Evolutionary conservation across 2,888 invertebrate genomes (phyloP).

Genomic region (Lottia gigantea): DNA sequence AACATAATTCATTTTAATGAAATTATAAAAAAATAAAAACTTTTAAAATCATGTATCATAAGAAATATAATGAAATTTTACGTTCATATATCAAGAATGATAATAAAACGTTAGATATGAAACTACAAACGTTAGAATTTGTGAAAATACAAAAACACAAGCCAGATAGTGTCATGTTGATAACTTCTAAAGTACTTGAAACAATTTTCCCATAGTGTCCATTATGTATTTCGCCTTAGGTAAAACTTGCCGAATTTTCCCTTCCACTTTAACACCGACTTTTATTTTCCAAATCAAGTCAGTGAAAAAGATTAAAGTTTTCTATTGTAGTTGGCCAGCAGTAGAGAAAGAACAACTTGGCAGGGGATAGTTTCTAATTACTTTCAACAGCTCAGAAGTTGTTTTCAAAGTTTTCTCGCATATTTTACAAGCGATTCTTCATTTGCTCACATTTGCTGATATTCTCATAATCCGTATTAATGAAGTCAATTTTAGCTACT

Average conservation of each 20-base stretch:
- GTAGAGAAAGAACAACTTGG: constrained; percentile 1
- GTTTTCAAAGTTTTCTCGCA: neutral
- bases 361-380: constrained; percentile 6
- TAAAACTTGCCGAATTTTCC: neutral
- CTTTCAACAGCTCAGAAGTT: neutral
- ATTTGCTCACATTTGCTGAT: constrained; percentile 8
- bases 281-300: constrained; percentile 1
- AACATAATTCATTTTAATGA: too few species aligned
- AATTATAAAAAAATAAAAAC: too few species aligned
- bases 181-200: neutral
- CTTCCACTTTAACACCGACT: constrained; percentile 5
- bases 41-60: too few species aligned
- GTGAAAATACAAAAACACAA: too few species aligned
- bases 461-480: constrained; percentile 9
- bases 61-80: too few species aligned
- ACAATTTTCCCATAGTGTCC: constrained; percentile 10
- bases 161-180: too few species aligned
- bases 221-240: constrained; percentile 8
- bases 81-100: too few species aligned
- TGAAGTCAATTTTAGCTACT: constrained; percentile 8
- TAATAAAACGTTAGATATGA: too few species aligned
- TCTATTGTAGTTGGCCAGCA: neutral
- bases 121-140: too few species aligned
- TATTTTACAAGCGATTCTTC: constrained; percentile 7
- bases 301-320: constrained; percentile 10